Conservation (phyloP, 2,888 invertebrate genomes). For the Deroplatys truncata region DNA sequence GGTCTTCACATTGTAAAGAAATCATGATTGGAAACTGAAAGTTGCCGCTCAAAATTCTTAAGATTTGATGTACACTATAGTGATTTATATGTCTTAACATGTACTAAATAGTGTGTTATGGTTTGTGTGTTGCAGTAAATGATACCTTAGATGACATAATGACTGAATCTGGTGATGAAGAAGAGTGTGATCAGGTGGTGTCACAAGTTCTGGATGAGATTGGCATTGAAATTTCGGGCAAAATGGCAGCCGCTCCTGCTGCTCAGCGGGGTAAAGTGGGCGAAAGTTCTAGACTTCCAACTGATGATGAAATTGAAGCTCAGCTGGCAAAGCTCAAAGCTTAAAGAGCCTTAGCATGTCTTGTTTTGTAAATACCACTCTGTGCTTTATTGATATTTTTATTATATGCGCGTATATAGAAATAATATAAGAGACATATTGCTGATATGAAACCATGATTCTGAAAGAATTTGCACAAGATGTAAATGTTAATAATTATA, state of each 20-base stretch:
- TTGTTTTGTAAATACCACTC: background rate
- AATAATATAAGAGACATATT: background rate
- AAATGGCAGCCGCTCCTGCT: slow-evolving; percentile 49
- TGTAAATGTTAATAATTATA: background rate
- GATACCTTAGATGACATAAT: slow-evolving; percentile 88
- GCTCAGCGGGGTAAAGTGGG: slow-evolving; percentile 20
- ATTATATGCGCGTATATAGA: background rate
- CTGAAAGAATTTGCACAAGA: background rate
- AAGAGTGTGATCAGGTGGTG: slow-evolving; percentile 84
- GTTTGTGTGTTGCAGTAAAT: slow-evolving; percentile 57
- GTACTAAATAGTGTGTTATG: no score
- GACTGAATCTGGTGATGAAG: slow-evolving; percentile 85
- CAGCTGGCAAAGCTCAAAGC: slow-evolving; percentile 59
- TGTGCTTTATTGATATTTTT: background rate
- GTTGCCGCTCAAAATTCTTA: no score
- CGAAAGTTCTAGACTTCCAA: slow-evolving; percentile 43
- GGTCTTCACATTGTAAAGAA: no score
- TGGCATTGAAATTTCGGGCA: slow-evolving; percentile 89
- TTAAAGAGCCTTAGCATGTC: background rate
- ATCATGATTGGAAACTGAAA: no score
- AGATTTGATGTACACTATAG: no score
- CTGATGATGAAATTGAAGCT: slow-evolving; percentile 67
- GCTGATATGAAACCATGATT: background rate
- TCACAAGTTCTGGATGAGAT: slow-evolving; percentile 92
- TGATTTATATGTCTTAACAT: no score